Evolutionary conservation across 2,888 invertebrate genomes (phyloP), one percentile per base, ranked within the genome.

Genomic region (Ashinkailepas kermadecensis): DNA sequence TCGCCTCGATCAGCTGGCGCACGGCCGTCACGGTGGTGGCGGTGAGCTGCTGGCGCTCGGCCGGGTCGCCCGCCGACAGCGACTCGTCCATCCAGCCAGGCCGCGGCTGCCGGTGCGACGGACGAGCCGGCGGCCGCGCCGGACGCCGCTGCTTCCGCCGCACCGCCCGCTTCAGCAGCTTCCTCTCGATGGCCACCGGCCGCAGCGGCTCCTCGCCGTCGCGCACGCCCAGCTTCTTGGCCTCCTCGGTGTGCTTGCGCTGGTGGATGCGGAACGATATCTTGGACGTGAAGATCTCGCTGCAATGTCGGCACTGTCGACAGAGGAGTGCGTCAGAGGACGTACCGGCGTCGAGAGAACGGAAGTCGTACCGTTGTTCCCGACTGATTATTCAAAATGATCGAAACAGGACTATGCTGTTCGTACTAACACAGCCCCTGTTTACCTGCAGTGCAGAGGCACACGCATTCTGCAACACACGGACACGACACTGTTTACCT

Each of bases 231-330:
- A 84, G 80, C 54, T 83, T 82, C 25, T 83, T 82, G 58, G 85
- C 85, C 80, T 85, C 85, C 70, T 86, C 86, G 6, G 84, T 85
- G 81, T 86, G 86, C 80, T 84, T 85, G 12, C 85, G 83, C 82
- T 86, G 85, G 82, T 86, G 86, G 70, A 85, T 85, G 25, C 85
- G 84, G 83, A 86, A 86, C 64, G 85, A 85, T 78, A 85, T 85
- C 81, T 85, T 85, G 65, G 85, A 85, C n/a, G 86, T 85, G 82
- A 85, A 86, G n/a, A 84, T 83, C 81, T 86, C 85, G 54, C 85
- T 84, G 84, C 86, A 86, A 80, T 85, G 85, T 15, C 85, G 85
- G 81, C 86, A 86, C 85, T 86, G 81, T 56, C 54, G 54, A n/a
- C 57, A n/a, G 57, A 65, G 58, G 62, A 39, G 21, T 59, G 74